Evolutionary conservation across 2,888 invertebrate genomes (phyloP).

Genomic region (Cosmopolites sordidus): DNA sequence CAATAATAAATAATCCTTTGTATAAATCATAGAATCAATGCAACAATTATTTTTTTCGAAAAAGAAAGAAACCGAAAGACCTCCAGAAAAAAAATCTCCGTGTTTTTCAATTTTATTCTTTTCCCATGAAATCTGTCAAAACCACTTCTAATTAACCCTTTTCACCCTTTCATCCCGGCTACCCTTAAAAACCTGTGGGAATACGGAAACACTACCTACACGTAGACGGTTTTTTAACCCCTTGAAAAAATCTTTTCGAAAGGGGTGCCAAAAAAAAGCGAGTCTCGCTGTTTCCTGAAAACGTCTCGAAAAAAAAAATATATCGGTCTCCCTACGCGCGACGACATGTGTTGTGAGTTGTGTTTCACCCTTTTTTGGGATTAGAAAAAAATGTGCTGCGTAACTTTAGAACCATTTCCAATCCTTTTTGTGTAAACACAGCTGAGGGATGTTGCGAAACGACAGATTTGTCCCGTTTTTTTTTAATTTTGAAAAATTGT

Average conservation of each 20-base stretch:
- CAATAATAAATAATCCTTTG: no score
- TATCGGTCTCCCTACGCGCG: not conserved
- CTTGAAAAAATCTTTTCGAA: not conserved
- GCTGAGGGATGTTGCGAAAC: constrained; percentile 27
- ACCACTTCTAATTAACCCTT: constrained; percentile 23
- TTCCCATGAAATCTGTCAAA: constrained; percentile 24
- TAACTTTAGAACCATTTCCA: constrained; percentile 33
- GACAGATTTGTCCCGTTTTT: no score
- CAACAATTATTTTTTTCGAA: no score
- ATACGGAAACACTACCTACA: constrained; percentile 15
- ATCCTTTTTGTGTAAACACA: constrained; percentile 39
- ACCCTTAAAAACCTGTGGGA: constrained; percentile 25
- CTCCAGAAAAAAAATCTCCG: no score
- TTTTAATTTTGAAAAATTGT: no score
- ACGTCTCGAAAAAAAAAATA: not conserved
- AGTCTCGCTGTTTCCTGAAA: not conserved
- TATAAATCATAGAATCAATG: no score
- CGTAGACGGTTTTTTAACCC: not conserved
- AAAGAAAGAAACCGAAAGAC: constrained; percentile 2
- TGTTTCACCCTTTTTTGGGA: constrained; percentile 35
- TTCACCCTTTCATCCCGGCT: constrained; percentile 18
- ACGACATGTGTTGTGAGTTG: constrained; percentile 33
- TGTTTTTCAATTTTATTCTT: constrained; percentile 8
- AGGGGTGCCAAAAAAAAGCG: not conserved
- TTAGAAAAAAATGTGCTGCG: constrained; percentile 36